Percentiles rank a stretch among this genome's conserved stretches.
Conservation (phyloP, 2,797 vertebrate species). For the Glossophaga mutica region DNA sequence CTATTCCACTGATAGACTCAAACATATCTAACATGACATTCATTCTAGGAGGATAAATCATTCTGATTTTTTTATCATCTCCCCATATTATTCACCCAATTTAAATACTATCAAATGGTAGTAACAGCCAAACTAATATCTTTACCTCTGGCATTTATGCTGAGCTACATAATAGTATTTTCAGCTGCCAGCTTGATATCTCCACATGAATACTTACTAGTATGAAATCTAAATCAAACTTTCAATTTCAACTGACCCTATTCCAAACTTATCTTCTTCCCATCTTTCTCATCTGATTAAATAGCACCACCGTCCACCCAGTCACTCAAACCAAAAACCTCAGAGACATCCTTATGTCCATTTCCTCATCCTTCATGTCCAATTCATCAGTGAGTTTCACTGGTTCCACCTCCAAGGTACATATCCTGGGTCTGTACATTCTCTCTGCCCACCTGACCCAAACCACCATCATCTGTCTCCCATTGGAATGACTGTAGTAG, state of each 20-base stretch:
- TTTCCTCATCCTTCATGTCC: neutral
- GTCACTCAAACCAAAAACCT: neutral
- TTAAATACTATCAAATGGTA: slow-evolving; percentile 12
- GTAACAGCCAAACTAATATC: neutral
- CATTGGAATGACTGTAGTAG: neutral
- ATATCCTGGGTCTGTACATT: neutral
- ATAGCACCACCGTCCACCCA: neutral
- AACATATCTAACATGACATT: slow-evolving; percentile 40
- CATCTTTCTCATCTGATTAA: neutral
- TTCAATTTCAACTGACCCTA: neutral
- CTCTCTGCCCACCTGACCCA: neutral
- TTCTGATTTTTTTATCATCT: slow-evolving; percentile 33
- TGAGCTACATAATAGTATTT: neutral
- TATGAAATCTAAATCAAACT: neutral
- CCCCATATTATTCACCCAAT: slow-evolving; percentile 23
- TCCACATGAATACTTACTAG: neutral
- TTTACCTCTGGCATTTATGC: slow-evolving; percentile 17
- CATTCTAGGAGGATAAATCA: slow-evolving; percentile 10
- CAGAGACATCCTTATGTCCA: neutral
- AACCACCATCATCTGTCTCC: neutral
- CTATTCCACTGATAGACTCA: neutral
- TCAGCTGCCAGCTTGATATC: neutral
- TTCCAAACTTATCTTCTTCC: neutral
- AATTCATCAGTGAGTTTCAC: neutral
- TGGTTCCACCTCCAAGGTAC: neutral